phyloP scores from a whole-genome alignment of 1,140 invertebrate species.

The Penaeus indicus region DNA sequence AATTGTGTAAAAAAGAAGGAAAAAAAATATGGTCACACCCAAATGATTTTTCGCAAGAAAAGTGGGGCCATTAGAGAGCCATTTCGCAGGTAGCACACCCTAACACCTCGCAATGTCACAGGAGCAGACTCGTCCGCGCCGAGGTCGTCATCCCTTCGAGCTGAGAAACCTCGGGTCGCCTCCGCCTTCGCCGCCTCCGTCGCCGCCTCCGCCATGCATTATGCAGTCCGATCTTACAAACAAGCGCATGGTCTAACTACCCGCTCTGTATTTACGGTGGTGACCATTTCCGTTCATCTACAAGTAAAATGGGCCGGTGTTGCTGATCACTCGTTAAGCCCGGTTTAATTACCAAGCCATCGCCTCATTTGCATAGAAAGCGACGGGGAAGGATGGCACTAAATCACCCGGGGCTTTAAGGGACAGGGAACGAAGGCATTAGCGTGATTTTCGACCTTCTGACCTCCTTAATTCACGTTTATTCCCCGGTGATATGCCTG shows the following conservation, averaged over 20 bases:
- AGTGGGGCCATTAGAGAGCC: too few species aligned
- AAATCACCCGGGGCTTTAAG: constrained; percentile 41
- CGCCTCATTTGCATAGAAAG: constrained; percentile 59
- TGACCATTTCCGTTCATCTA: constrained; percentile 55
- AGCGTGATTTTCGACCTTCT: constrained; percentile 51
- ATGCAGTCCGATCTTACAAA: constrained; percentile 12
- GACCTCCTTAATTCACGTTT: constrained; percentile 25
- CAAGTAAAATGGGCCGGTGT: constrained; percentile 58
- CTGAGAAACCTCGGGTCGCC: too few species aligned
- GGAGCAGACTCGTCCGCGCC: too few species aligned
- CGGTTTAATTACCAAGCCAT: constrained; percentile 57
- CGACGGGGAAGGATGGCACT: constrained; percentile 56
- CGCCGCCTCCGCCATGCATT: constrained; percentile 3
- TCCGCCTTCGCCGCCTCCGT: too few species aligned
- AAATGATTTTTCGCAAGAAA: too few species aligned
- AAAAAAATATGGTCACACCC: too few species aligned
- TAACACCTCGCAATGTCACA: too few species aligned
- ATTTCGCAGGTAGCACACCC: too few species aligned
- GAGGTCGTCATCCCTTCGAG: too few species aligned
- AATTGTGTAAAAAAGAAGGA: too few species aligned
- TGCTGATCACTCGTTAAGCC: constrained; percentile 60
- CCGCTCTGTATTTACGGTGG: constrained; percentile 48
- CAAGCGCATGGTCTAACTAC: constrained; percentile 24
- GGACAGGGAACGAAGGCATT: constrained; percentile 29
- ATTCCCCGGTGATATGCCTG: constrained; percentile 25